Conservation (phyloP, 2,797 vertebrate genomes). For the Dermochelys coriacea region DNA sequence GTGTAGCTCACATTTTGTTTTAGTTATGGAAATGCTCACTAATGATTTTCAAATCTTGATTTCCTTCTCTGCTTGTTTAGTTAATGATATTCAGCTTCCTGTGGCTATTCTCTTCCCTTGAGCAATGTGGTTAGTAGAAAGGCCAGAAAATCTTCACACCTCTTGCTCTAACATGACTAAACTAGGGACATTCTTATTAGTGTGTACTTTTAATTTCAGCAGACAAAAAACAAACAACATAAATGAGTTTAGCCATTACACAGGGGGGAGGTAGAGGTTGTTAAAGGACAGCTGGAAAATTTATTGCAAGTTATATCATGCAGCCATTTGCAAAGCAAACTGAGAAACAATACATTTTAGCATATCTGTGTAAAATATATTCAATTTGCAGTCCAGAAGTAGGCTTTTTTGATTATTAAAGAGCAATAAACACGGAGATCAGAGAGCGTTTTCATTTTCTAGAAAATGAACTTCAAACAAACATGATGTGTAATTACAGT, state of each 20-base stretch:
- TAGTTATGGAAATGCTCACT: not conserved
- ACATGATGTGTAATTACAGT: not conserved
- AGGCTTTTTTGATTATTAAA: not conserved
- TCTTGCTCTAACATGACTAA: constrained; percentile 1
- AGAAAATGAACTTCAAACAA: not conserved
- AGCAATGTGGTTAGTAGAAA: not conserved
- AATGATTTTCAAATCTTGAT: constrained; percentile 12
- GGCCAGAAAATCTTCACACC: not conserved
- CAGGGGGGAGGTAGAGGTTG: not conserved
- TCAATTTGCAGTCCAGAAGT: not conserved
- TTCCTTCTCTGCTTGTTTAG: not conserved
- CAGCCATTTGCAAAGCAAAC: not conserved
- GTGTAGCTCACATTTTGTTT: constrained; percentile 15
- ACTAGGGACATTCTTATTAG: not conserved
- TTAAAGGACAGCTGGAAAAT: not conserved
- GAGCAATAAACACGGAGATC: not conserved
- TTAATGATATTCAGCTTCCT: constrained; percentile 13
- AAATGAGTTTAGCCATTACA: not conserved
- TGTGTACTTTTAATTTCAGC: constrained; percentile 44
- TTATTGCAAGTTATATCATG: not conserved
- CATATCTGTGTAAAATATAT: not conserved
- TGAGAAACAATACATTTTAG: not conserved
- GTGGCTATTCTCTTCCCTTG: not conserved
- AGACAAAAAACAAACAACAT: constrained; percentile 8
- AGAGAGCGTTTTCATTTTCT: not conserved